Evolutionary conservation across 2,888 invertebrate species (phyloP).

Genomic region (Spodoptera picta): DNA sequence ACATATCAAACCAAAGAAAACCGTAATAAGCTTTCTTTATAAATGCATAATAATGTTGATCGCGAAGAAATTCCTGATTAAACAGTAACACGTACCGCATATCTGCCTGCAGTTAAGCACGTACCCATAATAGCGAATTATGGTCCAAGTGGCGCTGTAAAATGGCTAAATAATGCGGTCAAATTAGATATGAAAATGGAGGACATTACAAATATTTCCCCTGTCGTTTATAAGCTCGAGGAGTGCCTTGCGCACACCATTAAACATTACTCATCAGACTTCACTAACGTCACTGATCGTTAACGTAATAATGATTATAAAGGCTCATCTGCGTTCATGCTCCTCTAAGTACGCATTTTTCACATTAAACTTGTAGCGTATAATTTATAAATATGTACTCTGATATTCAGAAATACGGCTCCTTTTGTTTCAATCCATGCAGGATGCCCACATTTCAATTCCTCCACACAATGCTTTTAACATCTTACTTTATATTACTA

Average conservation of each 20-base stretch:
- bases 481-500: slow-evolving; percentile 45
- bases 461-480: slow-evolving; percentile 33
- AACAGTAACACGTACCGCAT: slow-evolving; percentile 46
- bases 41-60: slow-evolving; percentile 24
- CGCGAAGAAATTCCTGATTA: slow-evolving; percentile 33
- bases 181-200: slow-evolving; percentile 51
- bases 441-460: slow-evolving; percentile 17
- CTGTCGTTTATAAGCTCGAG: slow-evolving; percentile 60
- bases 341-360: slow-evolving; percentile 60
- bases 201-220: slow-evolving; percentile 48
- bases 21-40: too few relatives aligned
- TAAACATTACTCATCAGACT: slow-evolving; percentile 53
- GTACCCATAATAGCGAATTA: slow-evolving; percentile 40
- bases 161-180: slow-evolving; percentile 51
- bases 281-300: slow-evolving; percentile 63
- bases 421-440: slow-evolving; percentile 9
- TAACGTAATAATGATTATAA: slow-evolving; percentile 58
- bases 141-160: slow-evolving; percentile 40
- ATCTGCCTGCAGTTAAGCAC: slow-evolving; percentile 41
- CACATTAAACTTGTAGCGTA: slow-evolving; percentile 53
- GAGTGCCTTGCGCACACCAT: slow-evolving; percentile 61
- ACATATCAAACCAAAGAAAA: too few relatives aligned
- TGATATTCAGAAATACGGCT: slow-evolving; percentile 41
- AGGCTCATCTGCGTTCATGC: slow-evolving; percentile 47
- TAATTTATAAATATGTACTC: slow-evolving; percentile 53